Evolutionary conservation across 2,113 vertebrate species (phyloP).

Genomic region (Colistium nudipinnis): DNA sequence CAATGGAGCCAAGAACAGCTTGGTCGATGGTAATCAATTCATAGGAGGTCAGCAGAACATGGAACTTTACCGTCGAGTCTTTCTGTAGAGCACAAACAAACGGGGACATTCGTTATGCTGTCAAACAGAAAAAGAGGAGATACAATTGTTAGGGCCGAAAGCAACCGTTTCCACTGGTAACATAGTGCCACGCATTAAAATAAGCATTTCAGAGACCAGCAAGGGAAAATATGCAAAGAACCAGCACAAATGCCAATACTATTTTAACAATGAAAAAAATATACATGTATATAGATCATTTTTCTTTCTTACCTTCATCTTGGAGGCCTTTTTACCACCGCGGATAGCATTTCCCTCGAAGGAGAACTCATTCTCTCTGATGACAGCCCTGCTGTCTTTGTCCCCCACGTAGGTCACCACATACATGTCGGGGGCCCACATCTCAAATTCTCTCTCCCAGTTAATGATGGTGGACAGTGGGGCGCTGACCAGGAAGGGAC

Average conservation of each 20-base stretch:
- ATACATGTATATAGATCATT: too few relatives aligned
- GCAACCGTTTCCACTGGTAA: not conserved
- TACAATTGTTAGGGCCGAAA: not conserved
- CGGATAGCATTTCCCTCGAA: conserved; percentile 97
- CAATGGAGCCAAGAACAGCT: conserved; percentile 95
- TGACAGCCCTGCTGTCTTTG: conserved; percentile 97
- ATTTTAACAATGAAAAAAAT: too few relatives aligned
- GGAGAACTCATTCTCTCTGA: conserved; percentile 96
- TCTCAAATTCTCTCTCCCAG: conserved; percentile 98
- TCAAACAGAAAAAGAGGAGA: conserved; percentile 3
- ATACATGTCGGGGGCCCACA: conserved; percentile 99
- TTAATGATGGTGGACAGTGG: conserved; percentile 98
- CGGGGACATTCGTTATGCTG: too few relatives aligned
- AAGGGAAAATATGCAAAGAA: not conserved
- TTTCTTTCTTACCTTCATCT: conserved; percentile 89
- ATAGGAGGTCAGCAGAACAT: conserved; percentile 94
- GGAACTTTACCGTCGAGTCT: conserved; percentile 95
- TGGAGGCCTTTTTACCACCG: conserved; percentile 95
- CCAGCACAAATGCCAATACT: too few relatives aligned
- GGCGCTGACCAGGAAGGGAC: conserved; percentile 96
- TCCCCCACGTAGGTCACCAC: conserved; percentile 97
- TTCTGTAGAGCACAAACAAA: conserved; percentile 85
- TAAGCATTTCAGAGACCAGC: too few relatives aligned
- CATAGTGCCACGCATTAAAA: too few relatives aligned
- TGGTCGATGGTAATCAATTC: conserved; percentile 97